These are phyloP conservation scores for Dendrolimus kikuchii DNA, from an alignment of 1,140 invertebrate genomes.

Conservation along the genomic window DNA sequence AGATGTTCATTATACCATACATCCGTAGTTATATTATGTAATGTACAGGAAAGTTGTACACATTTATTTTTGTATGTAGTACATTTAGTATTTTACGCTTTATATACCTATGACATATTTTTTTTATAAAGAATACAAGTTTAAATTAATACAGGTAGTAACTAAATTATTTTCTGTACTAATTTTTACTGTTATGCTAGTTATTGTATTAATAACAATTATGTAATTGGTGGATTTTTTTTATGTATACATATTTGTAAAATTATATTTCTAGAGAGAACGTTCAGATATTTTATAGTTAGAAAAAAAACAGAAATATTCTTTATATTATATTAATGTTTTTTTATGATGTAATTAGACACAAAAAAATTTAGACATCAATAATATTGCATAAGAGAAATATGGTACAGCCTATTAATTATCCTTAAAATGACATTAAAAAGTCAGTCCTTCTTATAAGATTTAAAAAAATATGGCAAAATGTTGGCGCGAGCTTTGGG, in stretches of 20 bases:
- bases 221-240: slow-evolving; percentile 12
- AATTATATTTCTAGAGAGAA: no score
- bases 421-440: no score
- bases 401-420: no score
- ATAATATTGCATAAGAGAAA: no score
- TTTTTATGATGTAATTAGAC: no score
- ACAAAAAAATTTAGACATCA: no score
- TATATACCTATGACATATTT: background rate
- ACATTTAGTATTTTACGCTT: slow-evolving; percentile 21
- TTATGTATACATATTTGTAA: no score
- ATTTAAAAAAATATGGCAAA: no score
- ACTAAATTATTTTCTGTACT: slow-evolving; percentile 18
- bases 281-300: background rate
- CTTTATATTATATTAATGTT: no score
- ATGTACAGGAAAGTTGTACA: background rate
- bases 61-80: background rate
- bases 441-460: no score
- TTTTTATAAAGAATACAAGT: background rate
- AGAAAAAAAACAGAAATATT: background rate
- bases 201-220: slow-evolving; percentile 14
- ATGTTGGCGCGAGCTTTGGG: no score
- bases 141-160: slow-evolving; percentile 4
- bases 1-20: slow-evolving; percentile 15
- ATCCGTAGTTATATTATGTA: background rate
- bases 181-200: slow-evolving; percentile 36